These are phyloP conservation scores for Cryptoblepharus egeriae DNA, from an alignment of 2,797 vertebrate genomes.

Conservation along the genomic window DNA sequence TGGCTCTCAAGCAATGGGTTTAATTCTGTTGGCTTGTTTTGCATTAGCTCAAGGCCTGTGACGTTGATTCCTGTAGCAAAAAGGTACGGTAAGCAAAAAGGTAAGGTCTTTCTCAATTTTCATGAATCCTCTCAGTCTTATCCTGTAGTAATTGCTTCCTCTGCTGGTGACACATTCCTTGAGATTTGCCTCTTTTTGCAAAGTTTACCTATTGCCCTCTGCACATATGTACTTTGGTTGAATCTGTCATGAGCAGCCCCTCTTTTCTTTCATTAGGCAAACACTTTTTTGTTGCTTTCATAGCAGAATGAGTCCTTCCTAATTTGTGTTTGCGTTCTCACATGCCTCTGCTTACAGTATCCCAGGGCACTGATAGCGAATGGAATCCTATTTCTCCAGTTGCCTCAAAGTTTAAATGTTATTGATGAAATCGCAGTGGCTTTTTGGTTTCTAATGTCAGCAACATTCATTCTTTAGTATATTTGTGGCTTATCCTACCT, in stretches of 20 bases:
- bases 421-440: conserved; percentile 13
- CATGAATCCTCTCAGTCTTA: neutral
- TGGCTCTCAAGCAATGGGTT: neutral
- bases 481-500: neutral
- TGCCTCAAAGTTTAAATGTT: conserved; percentile 36
- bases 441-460: neutral
- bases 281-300: conserved; percentile 47
- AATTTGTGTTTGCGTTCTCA: conserved; percentile 57
- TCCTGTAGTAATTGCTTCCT: conserved; percentile 1
- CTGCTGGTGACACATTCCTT: conserved; percentile 11
- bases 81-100: neutral
- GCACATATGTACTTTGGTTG: conserved; percentile 13
- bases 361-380: conserved; percentile 53
- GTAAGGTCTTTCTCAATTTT: neutral
- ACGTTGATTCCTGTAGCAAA: neutral
- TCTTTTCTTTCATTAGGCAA: conserved; percentile 52
- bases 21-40: neutral
- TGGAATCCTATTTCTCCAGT: conserved; percentile 45
- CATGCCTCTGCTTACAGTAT: conserved; percentile 45
- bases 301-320: conserved; percentile 50
- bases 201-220: conserved; percentile 26
- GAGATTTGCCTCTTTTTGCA: conserved; percentile 17
- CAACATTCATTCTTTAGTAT: neutral
- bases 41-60: too few species aligned
- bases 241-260: neutral